These are phyloP conservation scores for Conus canariensis DNA, from an alignment of 2,888 invertebrate genomes.

Conservation along the genomic window DNA sequence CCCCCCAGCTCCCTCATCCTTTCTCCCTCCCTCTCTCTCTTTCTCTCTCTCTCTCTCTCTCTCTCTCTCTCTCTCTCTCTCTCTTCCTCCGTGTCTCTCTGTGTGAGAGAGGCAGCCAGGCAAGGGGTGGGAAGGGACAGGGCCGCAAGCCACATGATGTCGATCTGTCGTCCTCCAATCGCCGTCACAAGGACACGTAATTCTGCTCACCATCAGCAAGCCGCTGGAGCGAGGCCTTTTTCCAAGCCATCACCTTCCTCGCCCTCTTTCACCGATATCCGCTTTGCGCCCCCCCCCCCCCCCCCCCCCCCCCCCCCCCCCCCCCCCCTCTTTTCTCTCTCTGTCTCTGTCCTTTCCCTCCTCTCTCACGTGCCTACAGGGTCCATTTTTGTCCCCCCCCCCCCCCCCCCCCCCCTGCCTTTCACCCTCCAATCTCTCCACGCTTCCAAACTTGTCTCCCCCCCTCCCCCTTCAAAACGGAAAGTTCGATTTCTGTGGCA, in stretches of 20 bases:
- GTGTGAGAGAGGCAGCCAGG: no score
- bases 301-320: no score
- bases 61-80: no score
- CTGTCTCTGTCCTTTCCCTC: neutral
- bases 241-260: conserved; percentile 34
- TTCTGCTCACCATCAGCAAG: conserved; percentile 29
- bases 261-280: no score
- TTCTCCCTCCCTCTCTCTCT: no score
- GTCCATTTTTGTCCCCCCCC: neutral
- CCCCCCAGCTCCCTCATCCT: no score
- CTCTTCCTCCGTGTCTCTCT: no score
- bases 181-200: neutral
- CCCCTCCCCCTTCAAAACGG: conserved; percentile 11
- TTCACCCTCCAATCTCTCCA: neutral
- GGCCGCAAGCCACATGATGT: conserved; percentile 32
- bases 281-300: no score
- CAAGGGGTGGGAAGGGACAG: neutral
- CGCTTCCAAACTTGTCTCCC: neutral
- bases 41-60: no score
- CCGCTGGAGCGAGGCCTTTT: conserved; percentile 35
- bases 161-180: neutral
- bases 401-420: neutral
- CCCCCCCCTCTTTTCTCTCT: neutral
- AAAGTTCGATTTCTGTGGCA: conserved; percentile 37
- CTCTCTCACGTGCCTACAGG: no score